Conservation (phyloP, 2,113 vertebrate genomes). For the Lepisosteus oculatus region DNA sequence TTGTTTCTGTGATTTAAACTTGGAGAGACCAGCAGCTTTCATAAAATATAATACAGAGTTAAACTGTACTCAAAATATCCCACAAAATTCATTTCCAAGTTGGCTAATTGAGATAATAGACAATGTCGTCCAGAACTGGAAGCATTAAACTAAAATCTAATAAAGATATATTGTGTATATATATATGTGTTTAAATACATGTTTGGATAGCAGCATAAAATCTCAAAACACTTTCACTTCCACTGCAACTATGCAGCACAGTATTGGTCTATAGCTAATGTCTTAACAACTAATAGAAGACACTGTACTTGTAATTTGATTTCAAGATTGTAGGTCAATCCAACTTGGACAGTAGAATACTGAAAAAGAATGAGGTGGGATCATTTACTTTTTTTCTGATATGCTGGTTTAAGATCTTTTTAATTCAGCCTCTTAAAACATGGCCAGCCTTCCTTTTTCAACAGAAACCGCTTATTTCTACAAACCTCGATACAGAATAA, state of each 20-base stretch:
- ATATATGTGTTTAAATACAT: too few relatives aligned
- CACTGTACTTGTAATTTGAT: not conserved
- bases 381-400: not conserved
- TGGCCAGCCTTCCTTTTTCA: too few relatives aligned
- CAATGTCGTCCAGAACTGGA: not conserved
- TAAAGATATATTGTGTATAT: not conserved
- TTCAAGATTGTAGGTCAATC: not conserved
- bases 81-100: not conserved
- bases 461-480: slow-evolving; percentile 3
- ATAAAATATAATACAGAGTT: too few relatives aligned
- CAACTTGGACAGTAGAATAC: not conserved
- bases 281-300: not conserved
- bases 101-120: slow-evolving; percentile 5
- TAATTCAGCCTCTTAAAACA: not conserved
- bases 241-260: slow-evolving; percentile 19
- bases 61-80: not conserved
- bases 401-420: not conserved
- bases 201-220: slow-evolving; percentile 25
- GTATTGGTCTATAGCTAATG: slow-evolving; percentile 3
- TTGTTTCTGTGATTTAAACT: not conserved
- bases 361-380: not conserved
- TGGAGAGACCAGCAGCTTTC: not conserved
- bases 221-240: not conserved
- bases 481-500: slow-evolving; percentile 8
- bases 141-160: slow-evolving; percentile 5